Evolutionary conservation across 2,797 vertebrate species (phyloP).

Genomic region (Pelochelys cantorii): DNA sequence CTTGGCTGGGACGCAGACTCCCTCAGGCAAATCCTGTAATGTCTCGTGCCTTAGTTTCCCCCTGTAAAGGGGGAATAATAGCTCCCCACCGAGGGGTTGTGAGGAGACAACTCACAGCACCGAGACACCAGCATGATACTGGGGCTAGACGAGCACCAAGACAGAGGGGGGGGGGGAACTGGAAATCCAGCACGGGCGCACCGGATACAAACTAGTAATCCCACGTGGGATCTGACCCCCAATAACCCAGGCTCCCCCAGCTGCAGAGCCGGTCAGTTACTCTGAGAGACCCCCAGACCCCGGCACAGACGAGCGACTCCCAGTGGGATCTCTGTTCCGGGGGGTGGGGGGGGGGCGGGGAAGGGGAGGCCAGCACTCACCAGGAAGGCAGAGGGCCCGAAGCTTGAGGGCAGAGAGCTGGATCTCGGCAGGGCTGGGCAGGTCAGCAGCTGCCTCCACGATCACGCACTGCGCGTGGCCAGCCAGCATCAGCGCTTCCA

Average conservation of each 20-base stretch:
- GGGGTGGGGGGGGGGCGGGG: too few species aligned
- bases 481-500: conserved; percentile 91
- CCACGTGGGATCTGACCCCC: neutral
- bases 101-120: neutral
- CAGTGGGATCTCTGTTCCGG: neutral
- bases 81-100: neutral
- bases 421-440: conserved; percentile 87
- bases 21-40: too few species aligned
- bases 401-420: conserved; percentile 90
- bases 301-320: neutral
- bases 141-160: neutral
- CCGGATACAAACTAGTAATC: neutral
- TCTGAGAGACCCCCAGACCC: neutral
- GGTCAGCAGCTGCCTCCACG: conserved; percentile 86
- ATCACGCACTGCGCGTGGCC: conserved; percentile 90
- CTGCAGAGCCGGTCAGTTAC: neutral
- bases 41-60: neutral
- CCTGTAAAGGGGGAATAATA: neutral
- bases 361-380: conserved; percentile 71
- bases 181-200: neutral
- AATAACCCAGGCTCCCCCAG: neutral
- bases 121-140: neutral
- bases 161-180: neutral
- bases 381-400: conserved; percentile 88
- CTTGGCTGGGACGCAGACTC: too few species aligned